Conservation (phyloP, 92 coral and sea anemone genomes). For the Galaxea fascicularis region DNA sequence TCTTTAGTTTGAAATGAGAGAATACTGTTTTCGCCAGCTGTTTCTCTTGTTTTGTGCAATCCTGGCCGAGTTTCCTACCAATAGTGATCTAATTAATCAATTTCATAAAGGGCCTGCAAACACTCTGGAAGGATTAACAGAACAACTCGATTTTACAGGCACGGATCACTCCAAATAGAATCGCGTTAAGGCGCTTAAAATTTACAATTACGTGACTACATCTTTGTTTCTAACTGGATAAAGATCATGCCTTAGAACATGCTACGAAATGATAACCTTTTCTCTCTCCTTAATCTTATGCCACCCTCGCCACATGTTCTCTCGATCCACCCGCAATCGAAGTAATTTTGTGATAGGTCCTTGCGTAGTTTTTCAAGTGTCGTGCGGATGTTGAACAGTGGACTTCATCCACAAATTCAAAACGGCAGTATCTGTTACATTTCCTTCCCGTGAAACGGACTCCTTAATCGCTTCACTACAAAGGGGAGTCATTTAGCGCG, state of each 20-base stretch:
- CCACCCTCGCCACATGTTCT: background rate
- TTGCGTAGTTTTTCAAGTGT: background rate
- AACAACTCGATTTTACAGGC: background rate
- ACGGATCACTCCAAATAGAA: background rate
- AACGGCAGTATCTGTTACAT: background rate
- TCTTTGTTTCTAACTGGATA: background rate
- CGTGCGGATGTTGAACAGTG: background rate
- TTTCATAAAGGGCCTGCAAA: background rate
- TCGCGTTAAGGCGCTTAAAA: background rate
- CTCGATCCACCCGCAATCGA: background rate
- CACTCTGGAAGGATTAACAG: background rate
- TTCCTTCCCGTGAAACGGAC: conserved; percentile 18
- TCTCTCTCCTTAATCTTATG: background rate
- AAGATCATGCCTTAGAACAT: background rate
- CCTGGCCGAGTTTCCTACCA: too few relatives aligned
- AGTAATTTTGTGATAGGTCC: background rate
- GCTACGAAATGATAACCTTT: background rate
- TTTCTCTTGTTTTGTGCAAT: background rate
- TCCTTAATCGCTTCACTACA: background rate
- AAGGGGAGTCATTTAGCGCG: conserved; percentile 34
- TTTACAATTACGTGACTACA: conserved; percentile 14
- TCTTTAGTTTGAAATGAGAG: background rate
- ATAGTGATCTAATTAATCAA: too few relatives aligned
- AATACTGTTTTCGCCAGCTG: too few relatives aligned
- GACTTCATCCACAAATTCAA: background rate